Base-by-base conservation (phyloP, 2,113 vertebrate genomes). In the Limanda limanda region DNA sequence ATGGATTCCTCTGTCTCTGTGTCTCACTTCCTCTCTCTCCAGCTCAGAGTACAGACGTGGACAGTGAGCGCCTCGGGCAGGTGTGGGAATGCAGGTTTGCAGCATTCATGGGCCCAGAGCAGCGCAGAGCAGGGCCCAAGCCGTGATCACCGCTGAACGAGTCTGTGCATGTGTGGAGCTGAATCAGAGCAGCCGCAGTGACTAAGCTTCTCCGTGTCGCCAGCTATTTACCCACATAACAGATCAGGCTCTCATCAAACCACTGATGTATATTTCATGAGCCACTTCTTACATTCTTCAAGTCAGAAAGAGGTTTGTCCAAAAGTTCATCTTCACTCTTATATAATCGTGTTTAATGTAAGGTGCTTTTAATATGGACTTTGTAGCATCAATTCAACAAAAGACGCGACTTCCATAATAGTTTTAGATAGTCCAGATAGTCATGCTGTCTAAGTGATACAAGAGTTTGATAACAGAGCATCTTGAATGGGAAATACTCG, bases 51-150 rank as follows among this genome's bases (percentile, higher is more conserved):
- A 82, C 62, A 79, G 69, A 71, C 15, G 74, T 13, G n/a, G 76
- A 69, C 84, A 65, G 56, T 20, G 79, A 45, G 45, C 2, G 87
- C 89, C 85, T 74, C 67, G 5, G 86, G 89, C 86, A 88, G 86
- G 64, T 88, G 86, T 17, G 83, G 91, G 86, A 92, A 89, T 88
- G 83, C 82, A 82, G 85, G 85, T 87, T 88, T 89, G 59, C 89
- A 80, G 81, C 86, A 86, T 91, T 92, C 67, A 72, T 37, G 20
- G 67, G 74, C 75, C 74, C 45, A 15, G 47, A 85, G 57, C 62
- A 5, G 60, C 82, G 81, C 47, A 48, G 47, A 83, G 79, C 47
- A 14, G 12, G 67, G 54, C 52, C 78, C 4, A 20, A 65, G 73
- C 40, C 31, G 56, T 74, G 87, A 82, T 83, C 87, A 71, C 77